Percentiles rank a stretch among this genome's conserved stretches.
phyloP scores from a whole-genome alignment of 2,113 vertebrate genomes.

The Mirounga angustirostris region DNA sequence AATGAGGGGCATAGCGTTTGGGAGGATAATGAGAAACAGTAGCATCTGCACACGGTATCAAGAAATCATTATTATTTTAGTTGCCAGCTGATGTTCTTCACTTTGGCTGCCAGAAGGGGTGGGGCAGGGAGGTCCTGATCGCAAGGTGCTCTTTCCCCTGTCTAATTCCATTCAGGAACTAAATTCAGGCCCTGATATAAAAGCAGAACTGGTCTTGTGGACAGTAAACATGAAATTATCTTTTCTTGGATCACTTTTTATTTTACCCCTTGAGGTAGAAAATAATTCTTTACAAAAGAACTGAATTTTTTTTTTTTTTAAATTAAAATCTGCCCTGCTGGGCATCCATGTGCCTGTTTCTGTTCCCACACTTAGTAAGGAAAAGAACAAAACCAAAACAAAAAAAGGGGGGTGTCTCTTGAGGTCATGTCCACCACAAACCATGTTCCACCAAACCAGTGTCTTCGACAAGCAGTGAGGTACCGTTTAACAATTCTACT shows the following conservation, averaged over 20 bases:
- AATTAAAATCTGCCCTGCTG: conserved; percentile 13
- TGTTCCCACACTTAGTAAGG: not conserved
- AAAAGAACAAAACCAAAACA: not conserved
- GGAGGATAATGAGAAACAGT: not conserved
- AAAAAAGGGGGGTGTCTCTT: not conserved
- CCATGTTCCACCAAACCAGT: not conserved
- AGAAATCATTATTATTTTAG: conserved; percentile 51
- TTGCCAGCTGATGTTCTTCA: conserved; percentile 82
- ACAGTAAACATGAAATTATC: not conserved
- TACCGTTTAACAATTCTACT: conserved; percentile 36
- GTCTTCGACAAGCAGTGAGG: not conserved
- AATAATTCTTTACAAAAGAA: conserved; percentile 20
- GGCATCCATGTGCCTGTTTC: not conserved
- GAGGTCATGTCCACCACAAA: not conserved
- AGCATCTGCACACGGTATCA: not conserved
- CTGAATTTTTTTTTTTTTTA: not conserved
- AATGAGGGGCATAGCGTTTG: not conserved
- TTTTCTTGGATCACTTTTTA: conserved; percentile 13
- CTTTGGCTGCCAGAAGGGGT: conserved; percentile 82
- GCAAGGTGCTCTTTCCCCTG: conserved; percentile 85
- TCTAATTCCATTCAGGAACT: conserved; percentile 88
- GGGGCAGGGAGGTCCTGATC: conserved; percentile 79
- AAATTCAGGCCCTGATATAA: conserved; percentile 82
- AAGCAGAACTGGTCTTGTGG: conserved; percentile 42
- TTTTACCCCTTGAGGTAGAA: conserved; percentile 39